These are phyloP conservation scores for Polypterus senegalus DNA, from an alignment of 2,113 vertebrate genomes.

Conservation along the genomic window DNA sequence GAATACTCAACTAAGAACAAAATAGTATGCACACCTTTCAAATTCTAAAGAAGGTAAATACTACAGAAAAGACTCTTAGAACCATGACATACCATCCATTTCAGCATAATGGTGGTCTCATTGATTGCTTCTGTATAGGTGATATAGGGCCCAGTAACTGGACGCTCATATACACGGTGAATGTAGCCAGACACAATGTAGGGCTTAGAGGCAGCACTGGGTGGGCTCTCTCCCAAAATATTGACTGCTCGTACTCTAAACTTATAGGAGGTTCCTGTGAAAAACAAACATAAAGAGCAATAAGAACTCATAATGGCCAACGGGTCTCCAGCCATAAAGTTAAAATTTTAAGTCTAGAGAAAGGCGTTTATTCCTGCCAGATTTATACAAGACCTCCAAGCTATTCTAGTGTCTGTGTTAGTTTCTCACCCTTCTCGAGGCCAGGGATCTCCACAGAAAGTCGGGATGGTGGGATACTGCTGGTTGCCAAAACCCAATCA, in stretches of 20 bases:
- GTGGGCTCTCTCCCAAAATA: slow-evolving; percentile 82
- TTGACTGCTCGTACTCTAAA: slow-evolving; percentile 89
- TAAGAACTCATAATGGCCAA: neutral
- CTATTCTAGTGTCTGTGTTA: too few species aligned
- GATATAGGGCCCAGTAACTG: slow-evolving; percentile 85
- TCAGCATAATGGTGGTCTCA: slow-evolving; percentile 89
- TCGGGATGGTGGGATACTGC: slow-evolving; percentile 84
- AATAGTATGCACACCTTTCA: too few species aligned
- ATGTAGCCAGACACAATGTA: slow-evolving; percentile 76
- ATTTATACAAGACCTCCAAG: too few species aligned
- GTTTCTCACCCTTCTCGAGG: slow-evolving; percentile 76
- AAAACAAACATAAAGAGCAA: slow-evolving; percentile 4
- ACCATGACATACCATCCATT: slow-evolving; percentile 75
- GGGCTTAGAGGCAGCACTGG: slow-evolving; percentile 75
- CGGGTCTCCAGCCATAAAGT: too few species aligned
- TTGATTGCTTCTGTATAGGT: slow-evolving; percentile 94
- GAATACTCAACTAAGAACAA: too few species aligned
- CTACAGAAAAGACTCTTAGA: too few species aligned
- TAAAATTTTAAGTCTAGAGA: too few species aligned
- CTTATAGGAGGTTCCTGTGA: slow-evolving; percentile 77
- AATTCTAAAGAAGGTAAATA: too few species aligned
- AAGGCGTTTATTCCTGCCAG: too few species aligned
- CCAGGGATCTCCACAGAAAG: slow-evolving; percentile 87
- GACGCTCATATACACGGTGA: slow-evolving; percentile 64
- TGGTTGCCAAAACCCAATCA: slow-evolving; percentile 82